Evolutionary conservation across 2,797 vertebrate genomes (phyloP).

Genomic region (Fistularia commersonii): DNA sequence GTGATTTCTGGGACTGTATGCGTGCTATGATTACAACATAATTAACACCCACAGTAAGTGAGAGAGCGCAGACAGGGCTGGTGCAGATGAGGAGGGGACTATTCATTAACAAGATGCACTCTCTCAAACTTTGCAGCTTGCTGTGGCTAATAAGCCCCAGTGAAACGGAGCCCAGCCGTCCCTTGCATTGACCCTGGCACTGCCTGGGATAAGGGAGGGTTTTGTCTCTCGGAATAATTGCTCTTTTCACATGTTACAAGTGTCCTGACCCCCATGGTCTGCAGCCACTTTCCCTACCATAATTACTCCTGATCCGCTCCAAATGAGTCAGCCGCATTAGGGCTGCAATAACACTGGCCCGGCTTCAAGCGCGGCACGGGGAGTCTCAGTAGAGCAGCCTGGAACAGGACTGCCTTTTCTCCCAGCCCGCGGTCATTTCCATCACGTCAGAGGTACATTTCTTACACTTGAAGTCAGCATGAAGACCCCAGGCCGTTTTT

Average conservation of each 20-base stretch:
- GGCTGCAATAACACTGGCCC: conserved; percentile 77
- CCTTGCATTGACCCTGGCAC: conserved; percentile 76
- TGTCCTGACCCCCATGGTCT: conserved; percentile 81
- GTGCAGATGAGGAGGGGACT: conserved; percentile 59
- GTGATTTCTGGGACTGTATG: conserved; percentile 68
- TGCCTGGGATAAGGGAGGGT: conserved; percentile 78
- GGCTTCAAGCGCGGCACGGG: conserved; percentile 71
- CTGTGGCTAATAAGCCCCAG: conserved; percentile 76
- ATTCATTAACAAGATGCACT: conserved; percentile 81
- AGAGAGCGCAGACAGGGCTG: conserved; percentile 61
- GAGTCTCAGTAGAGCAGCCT: conserved; percentile 75
- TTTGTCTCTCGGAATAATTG: conserved; percentile 84
- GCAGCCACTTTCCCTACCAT: conserved; percentile 76
- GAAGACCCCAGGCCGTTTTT: conserved; percentile 66
- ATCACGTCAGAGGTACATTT: conserved; percentile 79
- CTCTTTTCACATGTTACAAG: conserved; percentile 86
- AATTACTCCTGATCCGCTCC: conserved; percentile 82
- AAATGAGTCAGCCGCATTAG: conserved; percentile 80
- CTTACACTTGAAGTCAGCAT: conserved; percentile 75
- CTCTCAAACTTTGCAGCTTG: conserved; percentile 77
- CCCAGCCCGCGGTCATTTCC: conserved; percentile 72
- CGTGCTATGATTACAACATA: conserved; percentile 77
- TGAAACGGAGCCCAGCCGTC: conserved; percentile 73
- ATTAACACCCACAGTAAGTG: conserved; percentile 73
- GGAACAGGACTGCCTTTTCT: conserved; percentile 78